Evolutionary conservation across 2,797 vertebrate genomes (phyloP).

Genomic region (Potorous gilbertii): DNA sequence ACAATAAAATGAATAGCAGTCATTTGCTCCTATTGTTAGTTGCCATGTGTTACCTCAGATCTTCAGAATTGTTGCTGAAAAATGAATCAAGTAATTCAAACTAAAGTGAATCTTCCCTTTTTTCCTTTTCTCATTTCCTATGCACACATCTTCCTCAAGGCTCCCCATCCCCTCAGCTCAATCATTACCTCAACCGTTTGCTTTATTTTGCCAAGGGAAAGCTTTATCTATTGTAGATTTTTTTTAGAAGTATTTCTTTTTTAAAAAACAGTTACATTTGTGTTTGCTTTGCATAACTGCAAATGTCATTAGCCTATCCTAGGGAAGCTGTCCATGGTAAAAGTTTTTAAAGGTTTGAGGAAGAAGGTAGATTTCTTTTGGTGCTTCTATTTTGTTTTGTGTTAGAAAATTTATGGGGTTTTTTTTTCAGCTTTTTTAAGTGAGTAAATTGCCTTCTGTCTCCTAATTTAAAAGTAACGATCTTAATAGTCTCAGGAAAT

Average conservation of each 20-base stretch:
- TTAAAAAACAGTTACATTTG: not conserved
- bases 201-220: conserved; percentile 26
- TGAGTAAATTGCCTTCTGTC: conserved; percentile 15
- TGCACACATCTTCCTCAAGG: not conserved
- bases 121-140: not conserved
- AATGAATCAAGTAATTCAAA: conserved; percentile 39
- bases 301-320: not conserved
- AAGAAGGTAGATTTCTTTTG: conserved; percentile 52
- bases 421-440: conserved; percentile 20
- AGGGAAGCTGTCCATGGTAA: not conserved
- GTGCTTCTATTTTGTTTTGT: not conserved
- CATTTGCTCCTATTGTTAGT: conserved; percentile 29
- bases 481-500: conserved; percentile 9
- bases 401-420: conserved; percentile 14
- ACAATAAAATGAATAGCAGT: not conserved
- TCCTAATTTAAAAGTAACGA: conserved; percentile 29
- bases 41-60: not conserved
- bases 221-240: not conserved
- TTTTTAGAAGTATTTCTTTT: conserved; percentile 1
- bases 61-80: conserved; percentile 37
- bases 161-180: not conserved
- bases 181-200: not conserved
- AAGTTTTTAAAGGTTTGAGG: conserved; percentile 12
- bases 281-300: conserved; percentile 29
- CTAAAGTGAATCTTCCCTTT: not conserved